Percentiles rank a stretch among this genome's conserved stretches.
Conservation (phyloP, 2,888 invertebrate species). For the Sinohyriopsis cumingii region DNA sequence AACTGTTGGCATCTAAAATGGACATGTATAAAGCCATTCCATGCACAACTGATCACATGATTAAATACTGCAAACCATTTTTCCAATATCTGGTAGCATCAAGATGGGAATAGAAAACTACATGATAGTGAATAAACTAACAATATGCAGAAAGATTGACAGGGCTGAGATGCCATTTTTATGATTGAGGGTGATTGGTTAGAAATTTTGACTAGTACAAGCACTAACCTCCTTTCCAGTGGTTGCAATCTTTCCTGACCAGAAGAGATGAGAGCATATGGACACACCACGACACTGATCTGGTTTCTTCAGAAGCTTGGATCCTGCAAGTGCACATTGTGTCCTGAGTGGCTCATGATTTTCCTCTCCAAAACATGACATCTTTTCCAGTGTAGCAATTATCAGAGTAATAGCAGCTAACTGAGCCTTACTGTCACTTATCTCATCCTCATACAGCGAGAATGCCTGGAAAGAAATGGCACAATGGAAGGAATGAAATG, state of each 20-base stretch:
- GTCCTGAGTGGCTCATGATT: slow-evolving; percentile 97
- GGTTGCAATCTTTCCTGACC: slow-evolving; percentile 81
- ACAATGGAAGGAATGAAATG: not conserved
- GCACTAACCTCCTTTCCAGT: slow-evolving; percentile 43
- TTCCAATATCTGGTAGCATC: no score
- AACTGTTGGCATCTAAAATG: no score
- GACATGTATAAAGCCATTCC: no score
- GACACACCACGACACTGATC: slow-evolving; percentile 98
- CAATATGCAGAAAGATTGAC: no score
- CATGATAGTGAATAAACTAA: no score
- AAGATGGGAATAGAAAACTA: no score
- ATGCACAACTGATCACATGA: no score
- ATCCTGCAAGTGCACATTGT: slow-evolving; percentile 95
- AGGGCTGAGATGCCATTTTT: no score
- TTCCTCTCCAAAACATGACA: slow-evolving; percentile 95
- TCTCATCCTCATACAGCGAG: slow-evolving; percentile 96
- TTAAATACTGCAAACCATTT: no score
- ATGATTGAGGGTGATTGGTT: no score
- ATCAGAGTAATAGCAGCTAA: slow-evolving; percentile 95
- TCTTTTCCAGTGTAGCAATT: slow-evolving; percentile 95
- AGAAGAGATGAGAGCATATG: slow-evolving; percentile 95
- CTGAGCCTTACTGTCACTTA: slow-evolving; percentile 97
- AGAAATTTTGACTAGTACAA: no score
- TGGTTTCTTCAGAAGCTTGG: slow-evolving; percentile 96
- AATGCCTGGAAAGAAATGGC: slow-evolving; percentile 80